phyloP scores from a whole-genome alignment of 2,888 invertebrate genomes.

The Volucella zonaria region DNA sequence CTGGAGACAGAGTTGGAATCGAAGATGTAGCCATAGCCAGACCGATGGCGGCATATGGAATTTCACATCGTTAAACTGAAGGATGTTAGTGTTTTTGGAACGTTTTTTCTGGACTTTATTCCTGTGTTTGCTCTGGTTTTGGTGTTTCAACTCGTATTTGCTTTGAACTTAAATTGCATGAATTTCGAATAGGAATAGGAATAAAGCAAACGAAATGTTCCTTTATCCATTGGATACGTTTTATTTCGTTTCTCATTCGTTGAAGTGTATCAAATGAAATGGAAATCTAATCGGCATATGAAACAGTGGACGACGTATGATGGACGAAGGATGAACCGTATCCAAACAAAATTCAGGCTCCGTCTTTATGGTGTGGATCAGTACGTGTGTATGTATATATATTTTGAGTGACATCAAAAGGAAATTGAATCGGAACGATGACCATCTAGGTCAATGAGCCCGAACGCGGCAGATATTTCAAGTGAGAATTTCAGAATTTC shows the following conservation, averaged over 20 bases:
- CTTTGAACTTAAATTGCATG: constrained; percentile 57
- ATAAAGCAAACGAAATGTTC: constrained; percentile 28
- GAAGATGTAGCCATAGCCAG: too few species aligned
- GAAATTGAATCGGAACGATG: constrained; percentile 55
- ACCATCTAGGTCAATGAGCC: constrained; percentile 45
- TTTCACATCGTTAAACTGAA: constrained; percentile 39
- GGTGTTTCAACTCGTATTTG: constrained; percentile 31
- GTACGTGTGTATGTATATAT: background rate
- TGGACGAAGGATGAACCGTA: constrained; percentile 22
- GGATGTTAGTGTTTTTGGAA: constrained; percentile 1
- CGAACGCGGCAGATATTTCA: constrained; percentile 1
- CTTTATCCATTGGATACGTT: background rate
- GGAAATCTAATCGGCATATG: constrained; percentile 46
- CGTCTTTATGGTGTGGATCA: background rate
- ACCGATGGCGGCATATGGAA: constrained; percentile 25
- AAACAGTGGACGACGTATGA: too few species aligned
- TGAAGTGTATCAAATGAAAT: constrained; percentile 45
- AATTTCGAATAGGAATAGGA: constrained; percentile 22
- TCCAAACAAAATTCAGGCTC: constrained; percentile 25
- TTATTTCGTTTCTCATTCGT: constrained; percentile 14
- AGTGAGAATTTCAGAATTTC: constrained; percentile 15
- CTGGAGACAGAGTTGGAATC: too few species aligned
- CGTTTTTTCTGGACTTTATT: background rate
- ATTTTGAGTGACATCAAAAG: constrained; percentile 42
- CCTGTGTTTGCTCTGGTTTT: constrained; percentile 6